Evolutionary conservation across 2,113 vertebrate genomes (phyloP), one percentile per base, ranked within the genome.

Genomic region (Eleginops maclovinus): DNA sequence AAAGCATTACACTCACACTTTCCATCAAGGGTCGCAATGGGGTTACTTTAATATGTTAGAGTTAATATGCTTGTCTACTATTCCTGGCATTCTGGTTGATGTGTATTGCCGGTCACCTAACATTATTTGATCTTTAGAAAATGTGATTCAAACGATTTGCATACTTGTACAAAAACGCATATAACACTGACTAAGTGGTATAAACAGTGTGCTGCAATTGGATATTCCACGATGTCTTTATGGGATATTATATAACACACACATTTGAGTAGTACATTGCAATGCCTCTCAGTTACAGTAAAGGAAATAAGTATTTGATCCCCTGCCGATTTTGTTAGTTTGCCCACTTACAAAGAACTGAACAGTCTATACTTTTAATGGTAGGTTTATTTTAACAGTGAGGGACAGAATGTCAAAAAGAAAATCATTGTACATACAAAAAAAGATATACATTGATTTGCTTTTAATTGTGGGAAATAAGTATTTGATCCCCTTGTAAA

Each of bases 11-110:
- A 36, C 47, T 41, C 11, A 44, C 55, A 56, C 49, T 6, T 22
- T 55, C n/a, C 56, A 72, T 47, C 4, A 24, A 54, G 19, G 63
- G 72, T 74, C 63, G 53, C 54, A 10, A 14, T 31, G 74, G 55
- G 50, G 46, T 68, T 22, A 58, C 46, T 62, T 56, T 46, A 71
- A 47, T 17, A 4, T 70, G 15, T 28, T 51, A 55, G 28, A 43
- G 43, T 56, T 56, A 40, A 8, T 24, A 41, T 47, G 61, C 11
- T 24, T 59, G 36, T 41, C 63, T 36, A 9, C 15, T 31, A 43
- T 49, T 77, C 60, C n/a, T 47, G 24, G 3, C 22, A 21, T 12
- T 41, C 21, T 22, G 40, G 4, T 43, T 65, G 47, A 64, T 60
- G 10, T 1, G 19, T 4, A 24, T 22, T 56, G 50, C 26, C 44